Evolutionary conservation across 1,140 invertebrate species (phyloP).

Genomic region (Lasioglossum baleicum): DNA sequence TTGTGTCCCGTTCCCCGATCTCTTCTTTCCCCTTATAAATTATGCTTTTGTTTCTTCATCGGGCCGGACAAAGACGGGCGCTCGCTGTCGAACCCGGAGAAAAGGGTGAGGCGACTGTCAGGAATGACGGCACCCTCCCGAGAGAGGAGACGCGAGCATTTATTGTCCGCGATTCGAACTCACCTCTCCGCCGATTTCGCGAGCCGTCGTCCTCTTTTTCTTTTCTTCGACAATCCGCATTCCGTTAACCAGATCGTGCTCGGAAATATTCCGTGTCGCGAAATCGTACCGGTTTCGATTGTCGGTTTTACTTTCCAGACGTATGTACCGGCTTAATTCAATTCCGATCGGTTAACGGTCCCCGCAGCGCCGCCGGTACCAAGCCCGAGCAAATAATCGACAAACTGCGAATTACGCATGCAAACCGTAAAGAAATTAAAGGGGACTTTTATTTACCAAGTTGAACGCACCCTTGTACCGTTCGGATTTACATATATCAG

Average conservation of each 20-base stretch:
- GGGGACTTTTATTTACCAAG: too few species aligned
- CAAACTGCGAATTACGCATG: too few species aligned
- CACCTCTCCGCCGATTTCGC: constrained; percentile 32
- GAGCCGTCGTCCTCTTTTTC: constrained; percentile 29
- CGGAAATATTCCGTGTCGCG: background rate
- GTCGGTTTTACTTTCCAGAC: too few species aligned
- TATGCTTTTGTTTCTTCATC: constrained; percentile 57
- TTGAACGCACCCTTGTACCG: too few species aligned
- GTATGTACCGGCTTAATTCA: too few species aligned
- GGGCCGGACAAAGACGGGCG: constrained; percentile 29
- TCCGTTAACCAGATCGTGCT: constrained; percentile 3
- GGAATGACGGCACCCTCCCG: constrained; percentile 59
- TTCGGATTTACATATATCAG: too few species aligned
- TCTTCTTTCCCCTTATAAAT: constrained; percentile 35
- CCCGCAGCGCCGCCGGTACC: too few species aligned
- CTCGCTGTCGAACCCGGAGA: constrained; percentile 30
- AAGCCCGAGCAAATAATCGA: too few species aligned
- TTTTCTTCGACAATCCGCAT: constrained; percentile 16
- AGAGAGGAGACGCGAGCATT: constrained; percentile 57
- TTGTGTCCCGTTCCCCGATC: constrained; percentile 3
- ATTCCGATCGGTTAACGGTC: too few species aligned
- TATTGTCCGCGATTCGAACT: constrained; percentile 53
- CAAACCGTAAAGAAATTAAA: too few species aligned
- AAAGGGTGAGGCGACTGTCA: constrained; percentile 49
- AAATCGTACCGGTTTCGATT: too few species aligned